Percentiles rank a stretch among this genome's conserved stretches.
Evolutionary conservation across 2,888 invertebrate genomes (phyloP).

Genomic region (Choreutis nemorana): DNA sequence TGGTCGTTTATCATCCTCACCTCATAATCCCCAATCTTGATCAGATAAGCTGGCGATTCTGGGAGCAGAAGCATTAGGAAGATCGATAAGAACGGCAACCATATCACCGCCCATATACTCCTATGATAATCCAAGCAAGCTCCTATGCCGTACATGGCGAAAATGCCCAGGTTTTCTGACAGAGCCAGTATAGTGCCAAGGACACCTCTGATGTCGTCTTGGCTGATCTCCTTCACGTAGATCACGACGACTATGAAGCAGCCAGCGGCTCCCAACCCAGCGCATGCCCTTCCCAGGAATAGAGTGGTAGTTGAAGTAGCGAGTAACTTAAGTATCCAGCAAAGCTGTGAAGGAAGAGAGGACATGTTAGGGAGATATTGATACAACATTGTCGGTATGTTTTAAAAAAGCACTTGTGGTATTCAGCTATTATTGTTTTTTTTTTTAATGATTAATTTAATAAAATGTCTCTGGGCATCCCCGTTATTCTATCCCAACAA

Average conservation of each 20-base stretch:
- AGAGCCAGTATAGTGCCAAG: constrained; percentile 30
- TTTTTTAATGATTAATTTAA: too few species aligned
- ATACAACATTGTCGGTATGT: too few species aligned
- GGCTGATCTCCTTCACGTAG: constrained; percentile 41
- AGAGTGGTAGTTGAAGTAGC: constrained; percentile 21
- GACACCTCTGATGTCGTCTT: constrained; percentile 33
- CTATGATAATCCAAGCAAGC: constrained; percentile 29
- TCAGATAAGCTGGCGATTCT: constrained; percentile 39
- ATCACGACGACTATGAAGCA: constrained; percentile 34
- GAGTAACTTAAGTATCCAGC: constrained; percentile 32
- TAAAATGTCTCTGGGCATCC: too few species aligned
- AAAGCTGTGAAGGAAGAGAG: constrained; percentile 23
- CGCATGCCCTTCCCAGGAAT: constrained; percentile 25
- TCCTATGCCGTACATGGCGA: constrained; percentile 36
- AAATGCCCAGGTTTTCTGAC: constrained; percentile 29
- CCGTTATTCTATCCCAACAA: too few species aligned
- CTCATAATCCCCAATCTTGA: constrained; percentile 31
- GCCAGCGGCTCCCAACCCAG: constrained; percentile 33
- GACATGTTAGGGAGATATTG: too few species aligned
- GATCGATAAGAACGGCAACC: constrained; percentile 24
- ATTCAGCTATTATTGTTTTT: too few species aligned
- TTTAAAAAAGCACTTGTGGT: too few species aligned
- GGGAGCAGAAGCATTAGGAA: constrained; percentile 33
- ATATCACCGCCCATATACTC: constrained; percentile 25
- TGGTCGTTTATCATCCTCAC: constrained; percentile 26